Percentiles rank a stretch among this genome's conserved stretches.
Conservation (phyloP, 1,140 invertebrate genomes). For the Zaprionus nigranus region DNA sequence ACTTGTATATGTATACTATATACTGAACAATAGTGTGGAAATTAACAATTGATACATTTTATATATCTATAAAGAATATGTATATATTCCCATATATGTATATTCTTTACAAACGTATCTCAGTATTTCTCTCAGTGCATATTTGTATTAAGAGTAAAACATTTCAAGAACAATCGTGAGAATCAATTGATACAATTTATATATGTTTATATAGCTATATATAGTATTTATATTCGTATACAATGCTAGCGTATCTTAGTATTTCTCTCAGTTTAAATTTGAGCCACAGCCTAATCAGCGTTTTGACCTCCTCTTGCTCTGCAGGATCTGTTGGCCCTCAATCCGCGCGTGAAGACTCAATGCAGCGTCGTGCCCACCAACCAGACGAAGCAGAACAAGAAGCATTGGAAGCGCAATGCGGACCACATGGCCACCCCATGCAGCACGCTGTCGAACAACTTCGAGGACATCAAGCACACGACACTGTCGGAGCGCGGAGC, state of each 20-base stretch:
- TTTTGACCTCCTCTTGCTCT: background rate
- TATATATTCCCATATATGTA: no score
- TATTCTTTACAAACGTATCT: no score
- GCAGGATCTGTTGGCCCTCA: constrained; percentile 93
- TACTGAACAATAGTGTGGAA: background rate
- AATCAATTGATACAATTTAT: no score
- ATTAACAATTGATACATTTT: no score
- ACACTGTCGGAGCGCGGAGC: constrained; percentile 97
- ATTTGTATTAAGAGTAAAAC: no score
- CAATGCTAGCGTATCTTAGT: background rate
- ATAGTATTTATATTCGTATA: no score
- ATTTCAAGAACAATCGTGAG: no score
- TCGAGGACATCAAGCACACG: constrained; percentile 98
- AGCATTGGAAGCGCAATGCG: constrained; percentile 97
- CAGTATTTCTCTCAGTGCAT: no score
- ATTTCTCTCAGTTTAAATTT: background rate
- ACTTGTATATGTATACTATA: no score
- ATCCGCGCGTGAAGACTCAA: constrained; percentile 91
- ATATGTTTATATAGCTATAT: no score
- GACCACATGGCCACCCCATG: constrained; percentile 90
- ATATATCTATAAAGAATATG: no score
- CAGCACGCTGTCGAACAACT: constrained; percentile 93
- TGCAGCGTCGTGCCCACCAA: constrained; percentile 92
- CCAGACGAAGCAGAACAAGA: constrained; percentile 94
- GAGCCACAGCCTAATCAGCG: no score